Base-by-base conservation (phyloP, 2,888 invertebrate genomes). In the Cecidostiba fungosa region DNA sequence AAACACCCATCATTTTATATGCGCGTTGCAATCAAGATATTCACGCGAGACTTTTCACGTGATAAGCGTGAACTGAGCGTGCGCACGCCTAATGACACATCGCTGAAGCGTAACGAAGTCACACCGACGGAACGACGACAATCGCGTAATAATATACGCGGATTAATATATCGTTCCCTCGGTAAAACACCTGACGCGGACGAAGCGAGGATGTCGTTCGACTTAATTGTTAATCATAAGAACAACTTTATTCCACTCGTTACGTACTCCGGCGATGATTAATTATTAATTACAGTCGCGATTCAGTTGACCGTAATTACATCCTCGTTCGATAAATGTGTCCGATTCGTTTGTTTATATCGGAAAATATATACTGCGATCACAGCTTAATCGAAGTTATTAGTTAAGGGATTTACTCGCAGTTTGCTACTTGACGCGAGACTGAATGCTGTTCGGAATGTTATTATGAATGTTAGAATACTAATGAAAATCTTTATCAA, bases 331-430 rank as follows among this genome's bases (percentile, higher is more conserved):
- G 77, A 77, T 66, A 66, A 77, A 77, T 26, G 47, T 32, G 32
- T 72, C 26, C 16, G 23, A 78, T 54, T 54, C 66, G 62, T 79
- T 83, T 74, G 80, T 84, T 87, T 85, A 88, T 84, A 79, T 70
- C 1, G 32, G 12, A 36, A 54, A 70, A 70, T 26, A 66, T 26
- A 66, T 47, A 69, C 69, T 47, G 43, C 43, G 78, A 66, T 47
- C 78, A 32, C 23, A 26, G 54, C 16, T 54, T 16, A 54, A n/a
- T n/a, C 3, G 5, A 54, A n/a, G 19, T 59, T 77, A 62, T 16
- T 26, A 43, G 16, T 77, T n/a, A 26, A 43, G 39, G 47, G n/a
- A 32, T 36, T 32, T 32, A 43, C 43, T 43, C 12, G 43, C 43
- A 8, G 43, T 43, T 10, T 43, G 50, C 16, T 50, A 50, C 50